Percentiles rank a stretch among this genome's conserved stretches.
These are phyloP conservation scores for Garrulus glandarius DNA, from an alignment of 2,797 vertebrate species.

Conservation along the genomic window DNA sequence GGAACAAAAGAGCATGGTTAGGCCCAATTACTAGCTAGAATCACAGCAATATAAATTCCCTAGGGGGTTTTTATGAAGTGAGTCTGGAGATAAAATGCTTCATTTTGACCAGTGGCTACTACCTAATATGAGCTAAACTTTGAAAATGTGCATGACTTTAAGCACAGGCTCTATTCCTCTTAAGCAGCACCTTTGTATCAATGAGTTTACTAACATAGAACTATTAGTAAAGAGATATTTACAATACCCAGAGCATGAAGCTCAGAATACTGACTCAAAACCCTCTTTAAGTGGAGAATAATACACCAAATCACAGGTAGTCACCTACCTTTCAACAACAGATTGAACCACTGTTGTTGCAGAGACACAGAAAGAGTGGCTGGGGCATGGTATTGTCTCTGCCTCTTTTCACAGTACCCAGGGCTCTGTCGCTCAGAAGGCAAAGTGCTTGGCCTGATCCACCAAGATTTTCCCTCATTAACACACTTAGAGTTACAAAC, in stretches of 20 bases:
- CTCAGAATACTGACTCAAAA: neutral
- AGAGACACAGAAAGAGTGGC: neutral
- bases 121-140: neutral
- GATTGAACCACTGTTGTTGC: neutral
- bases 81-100: neutral
- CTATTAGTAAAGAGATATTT: neutral
- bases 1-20: neutral
- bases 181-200: neutral
- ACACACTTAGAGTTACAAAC: neutral
- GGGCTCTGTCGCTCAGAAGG: neutral
- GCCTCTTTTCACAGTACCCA: neutral
- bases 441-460: neutral
- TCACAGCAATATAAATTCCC: neutral
- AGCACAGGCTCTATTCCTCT: neutral
- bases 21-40: neutral
- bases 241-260: neutral
- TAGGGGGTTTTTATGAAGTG: neutral
- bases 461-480: neutral
- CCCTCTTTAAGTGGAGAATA: neutral
- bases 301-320: neutral
- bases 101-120: neutral
- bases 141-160: neutral
- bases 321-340: neutral
- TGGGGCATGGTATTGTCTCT: neutral
- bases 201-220: neutral